A percentile compares a stretch with the other conserved stretches of the same genome.
phyloP scores from a whole-genome alignment of 2,797 vertebrate species.

The Triplophysa bombifrons region DNA sequence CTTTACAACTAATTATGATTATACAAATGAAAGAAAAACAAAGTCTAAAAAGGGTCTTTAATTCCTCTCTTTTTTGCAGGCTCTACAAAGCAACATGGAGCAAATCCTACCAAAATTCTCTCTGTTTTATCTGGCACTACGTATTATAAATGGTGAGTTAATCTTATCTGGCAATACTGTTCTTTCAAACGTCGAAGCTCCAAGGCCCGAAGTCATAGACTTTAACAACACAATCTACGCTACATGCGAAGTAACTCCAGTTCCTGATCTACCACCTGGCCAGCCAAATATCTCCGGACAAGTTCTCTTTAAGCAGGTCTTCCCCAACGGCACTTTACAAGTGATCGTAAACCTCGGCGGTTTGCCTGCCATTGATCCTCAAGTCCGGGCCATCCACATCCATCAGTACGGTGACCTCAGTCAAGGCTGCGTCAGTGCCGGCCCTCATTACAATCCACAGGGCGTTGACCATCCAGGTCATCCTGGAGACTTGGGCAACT shows the following conservation, averaged over 20 bases:
- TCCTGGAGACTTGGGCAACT: slow-evolving; percentile 85
- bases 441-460: slow-evolving; percentile 79
- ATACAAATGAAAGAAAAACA: no score
- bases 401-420: slow-evolving; percentile 79
- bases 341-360: slow-evolving; percentile 73
- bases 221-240: slow-evolving; percentile 69
- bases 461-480: slow-evolving; percentile 72
- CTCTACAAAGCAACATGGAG: background rate
- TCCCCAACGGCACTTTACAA: slow-evolving; percentile 65
- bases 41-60: background rate
- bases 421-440: slow-evolving; percentile 73
- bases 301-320: slow-evolving; percentile 76
- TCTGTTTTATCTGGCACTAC: background rate
- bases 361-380: slow-evolving; percentile 59
- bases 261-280: slow-evolving; percentile 59
- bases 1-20: no score
- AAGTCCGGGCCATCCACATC: slow-evolving; percentile 77
- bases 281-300: slow-evolving; percentile 73
- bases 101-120: background rate
- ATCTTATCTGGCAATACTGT: background rate
- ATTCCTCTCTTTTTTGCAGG: background rate
- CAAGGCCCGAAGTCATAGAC: slow-evolving; percentile 32
- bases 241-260: slow-evolving; percentile 70
- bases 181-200: slow-evolving; percentile 18
- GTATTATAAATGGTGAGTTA: background rate